Evolutionary conservation across 1,140 invertebrate species (phyloP), one percentile per base, ranked within the genome.

Genomic region (Drosophila kurseongensis): DNA sequence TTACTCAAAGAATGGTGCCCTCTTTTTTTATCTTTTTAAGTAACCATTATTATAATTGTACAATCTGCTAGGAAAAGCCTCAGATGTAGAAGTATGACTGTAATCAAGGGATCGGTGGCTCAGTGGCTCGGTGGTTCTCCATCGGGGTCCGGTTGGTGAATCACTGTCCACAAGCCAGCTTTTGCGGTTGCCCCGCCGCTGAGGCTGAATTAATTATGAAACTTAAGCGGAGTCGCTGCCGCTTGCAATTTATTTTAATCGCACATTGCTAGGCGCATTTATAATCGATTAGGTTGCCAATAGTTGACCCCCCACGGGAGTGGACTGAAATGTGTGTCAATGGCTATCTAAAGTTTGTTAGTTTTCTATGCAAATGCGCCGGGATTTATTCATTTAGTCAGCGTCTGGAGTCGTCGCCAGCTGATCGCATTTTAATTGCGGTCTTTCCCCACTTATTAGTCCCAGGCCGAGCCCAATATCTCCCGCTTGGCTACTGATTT

Each of bases 171-270:
- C 56, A 40, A 35, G 13, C 36, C 35, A 41, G 27, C 18, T 54
- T 23, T 58, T 66, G 40, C 67, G 71, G 42, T 59, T 60, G 44
- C 38, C 62, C 60, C 67, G 63, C 54, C n/a, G 52, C 45, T 35
- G 29, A 51, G 65, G 73, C 63, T 82, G 80, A 89, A 91, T 91
- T 91, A 91, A 91, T 91, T 91, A 91, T 91, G 81, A 84, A 91
- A 90, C 74, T 90, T 91, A 81, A 84, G 80, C 68, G 66, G 48
- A 73, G 65, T 62, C 61, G 66, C 78, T 77, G 75, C 79, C 44
- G 62, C 73, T 85, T 85, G 89, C 84, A 91, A 91, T 91, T 91
- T 91, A 82, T 91, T 85, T 91, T 90, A 85, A 84, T 91, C 89
- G 84, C 84, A 91, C 89, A 75, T 74, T 60, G 66, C 77, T 78